phyloP scores from a whole-genome alignment of 2,888 invertebrate genomes.

The Yponomeuta plumbellus region DNA sequence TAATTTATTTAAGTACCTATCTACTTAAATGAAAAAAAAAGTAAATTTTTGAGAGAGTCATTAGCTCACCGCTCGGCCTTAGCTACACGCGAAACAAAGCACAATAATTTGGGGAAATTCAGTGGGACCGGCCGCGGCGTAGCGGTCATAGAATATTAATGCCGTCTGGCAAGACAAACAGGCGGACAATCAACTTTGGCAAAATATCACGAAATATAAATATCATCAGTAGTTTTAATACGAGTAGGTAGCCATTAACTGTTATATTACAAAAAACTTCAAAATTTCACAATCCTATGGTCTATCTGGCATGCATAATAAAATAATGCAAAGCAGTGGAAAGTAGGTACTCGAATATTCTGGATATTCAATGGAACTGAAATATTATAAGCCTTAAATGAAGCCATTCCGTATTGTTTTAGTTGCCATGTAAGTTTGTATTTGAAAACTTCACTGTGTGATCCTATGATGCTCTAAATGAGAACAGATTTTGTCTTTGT shows the following conservation, averaged over 20 bases:
- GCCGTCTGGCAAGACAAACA: slow-evolving; percentile 8
- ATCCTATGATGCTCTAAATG: slow-evolving; percentile 60
- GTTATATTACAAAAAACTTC: slow-evolving; percentile 12
- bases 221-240: slow-evolving; percentile 5
- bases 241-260: background rate
- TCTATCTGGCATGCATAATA: slow-evolving; percentile 72
- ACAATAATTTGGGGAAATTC: background rate
- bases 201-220: slow-evolving; percentile 5
- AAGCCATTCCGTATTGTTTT: slow-evolving; percentile 65
- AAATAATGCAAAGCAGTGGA: slow-evolving; percentile 73
- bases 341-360: slow-evolving; percentile 31
- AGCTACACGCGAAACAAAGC: background rate
- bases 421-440: slow-evolving; percentile 44
- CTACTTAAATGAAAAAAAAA: no score
- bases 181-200: slow-evolving; percentile 7
- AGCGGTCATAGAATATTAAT: background rate
- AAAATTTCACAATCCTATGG: slow-evolving; percentile 57
- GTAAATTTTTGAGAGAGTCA: background rate
- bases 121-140: background rate
- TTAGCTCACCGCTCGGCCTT: background rate
- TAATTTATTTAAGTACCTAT: no score
- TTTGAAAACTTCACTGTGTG: slow-evolving; percentile 54
- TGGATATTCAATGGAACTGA: slow-evolving; percentile 48
- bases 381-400: slow-evolving; percentile 59
- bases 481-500: slow-evolving; percentile 45